These are phyloP conservation scores for Eulemur coronatus DNA, from an alignment of 2,797 vertebrate species.

Conservation along the genomic window DNA sequence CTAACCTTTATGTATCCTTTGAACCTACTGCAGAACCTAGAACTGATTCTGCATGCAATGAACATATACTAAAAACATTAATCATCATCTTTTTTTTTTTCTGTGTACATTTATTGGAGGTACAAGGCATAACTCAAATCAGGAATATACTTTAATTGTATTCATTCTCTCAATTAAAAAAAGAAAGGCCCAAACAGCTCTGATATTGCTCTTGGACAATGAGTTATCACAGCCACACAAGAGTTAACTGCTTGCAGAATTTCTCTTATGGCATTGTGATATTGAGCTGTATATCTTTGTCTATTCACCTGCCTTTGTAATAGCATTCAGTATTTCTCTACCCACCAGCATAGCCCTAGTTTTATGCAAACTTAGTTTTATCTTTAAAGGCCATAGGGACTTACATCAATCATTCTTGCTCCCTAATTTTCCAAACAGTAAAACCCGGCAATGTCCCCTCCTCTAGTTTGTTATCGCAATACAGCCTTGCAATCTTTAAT, in stretches of 20 bases:
- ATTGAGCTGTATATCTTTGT: slow-evolving; percentile 51
- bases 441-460: slow-evolving; percentile 18
- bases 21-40: neutral
- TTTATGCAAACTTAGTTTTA: slow-evolving; percentile 66
- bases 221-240: neutral
- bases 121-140: neutral
- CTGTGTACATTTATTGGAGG: neutral
- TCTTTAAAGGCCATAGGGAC: slow-evolving; percentile 32
- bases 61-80: neutral
- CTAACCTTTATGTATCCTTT: neutral
- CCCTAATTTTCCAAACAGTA: slow-evolving; percentile 57
- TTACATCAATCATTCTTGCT: slow-evolving; percentile 56
- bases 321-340: slow-evolving; percentile 34
- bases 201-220: neutral
- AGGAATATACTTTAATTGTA: neutral
- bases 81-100: neutral
- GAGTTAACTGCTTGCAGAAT: slow-evolving; percentile 22
- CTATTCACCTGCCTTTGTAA: slow-evolving; percentile 47
- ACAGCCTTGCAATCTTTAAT: slow-evolving; percentile 35
- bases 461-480: slow-evolving; percentile 48
- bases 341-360: neutral
- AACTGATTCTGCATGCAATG: neutral
- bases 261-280: neutral
- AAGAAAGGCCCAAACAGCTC: neutral
- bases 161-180: neutral